Evolutionary conservation across 2,888 invertebrate species (phyloP).

Genomic region (Phania funesta): DNA sequence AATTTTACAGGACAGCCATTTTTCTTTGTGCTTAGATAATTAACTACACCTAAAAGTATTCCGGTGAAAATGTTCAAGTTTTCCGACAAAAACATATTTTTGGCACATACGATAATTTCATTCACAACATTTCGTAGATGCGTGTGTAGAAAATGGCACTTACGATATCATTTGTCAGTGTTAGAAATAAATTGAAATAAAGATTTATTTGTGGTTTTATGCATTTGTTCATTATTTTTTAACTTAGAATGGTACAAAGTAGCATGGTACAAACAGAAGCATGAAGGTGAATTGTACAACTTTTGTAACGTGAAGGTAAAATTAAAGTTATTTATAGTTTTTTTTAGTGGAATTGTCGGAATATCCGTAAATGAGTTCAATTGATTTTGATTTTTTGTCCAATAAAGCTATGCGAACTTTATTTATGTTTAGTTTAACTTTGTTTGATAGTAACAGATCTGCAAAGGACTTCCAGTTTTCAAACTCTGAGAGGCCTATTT

Average conservation of each 20-base stretch:
- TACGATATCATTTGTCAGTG: slow-evolving; percentile 21
- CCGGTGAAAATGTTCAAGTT: slow-evolving; percentile 30
- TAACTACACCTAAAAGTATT: slow-evolving; percentile 31
- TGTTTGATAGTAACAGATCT: slow-evolving; percentile 37
- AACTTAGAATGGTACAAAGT: slow-evolving; percentile 8
- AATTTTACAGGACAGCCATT: slow-evolving; percentile 7
- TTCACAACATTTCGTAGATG: slow-evolving; percentile 34
- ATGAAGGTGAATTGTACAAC: slow-evolving; percentile 8
- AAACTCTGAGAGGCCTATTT: slow-evolving; percentile 23
- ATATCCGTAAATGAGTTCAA: slow-evolving; percentile 23
- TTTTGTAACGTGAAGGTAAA: slow-evolving; percentile 5
- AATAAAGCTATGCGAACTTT: slow-evolving; percentile 26
- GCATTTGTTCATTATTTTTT: too few species aligned
- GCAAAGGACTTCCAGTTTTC: slow-evolving; percentile 45
- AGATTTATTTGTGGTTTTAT: slow-evolving; percentile 10
- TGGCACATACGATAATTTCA: slow-evolving; percentile 33
- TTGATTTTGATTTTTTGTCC: slow-evolving; percentile 29
- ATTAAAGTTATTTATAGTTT: slow-evolving; percentile 30
- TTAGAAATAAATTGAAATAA: slow-evolving; percentile 28
- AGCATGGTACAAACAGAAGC: neutral
- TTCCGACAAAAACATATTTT: slow-evolving; percentile 39
- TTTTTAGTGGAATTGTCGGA: slow-evolving; percentile 28
- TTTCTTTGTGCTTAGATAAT: slow-evolving; percentile 36
- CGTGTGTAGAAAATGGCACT: slow-evolving; percentile 27
- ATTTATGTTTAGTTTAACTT: slow-evolving; percentile 21